A percentile compares a stretch with the other conserved stretches of the same genome.
Evolutionary conservation across 2,797 vertebrate genomes (phyloP).

Genomic region (Dromococcyx pavoninus): DNA sequence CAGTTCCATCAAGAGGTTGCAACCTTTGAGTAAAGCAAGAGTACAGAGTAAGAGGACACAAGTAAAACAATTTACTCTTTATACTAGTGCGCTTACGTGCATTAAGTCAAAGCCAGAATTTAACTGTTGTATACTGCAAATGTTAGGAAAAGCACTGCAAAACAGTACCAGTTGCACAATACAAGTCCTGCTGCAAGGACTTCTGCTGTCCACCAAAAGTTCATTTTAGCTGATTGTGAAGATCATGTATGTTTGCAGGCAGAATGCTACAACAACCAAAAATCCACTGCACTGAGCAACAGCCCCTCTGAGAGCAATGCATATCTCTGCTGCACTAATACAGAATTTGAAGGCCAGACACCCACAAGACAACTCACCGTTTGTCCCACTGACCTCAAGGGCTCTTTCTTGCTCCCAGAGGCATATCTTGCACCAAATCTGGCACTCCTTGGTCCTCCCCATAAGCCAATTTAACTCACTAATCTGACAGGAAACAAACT

Average conservation of each 20-base stretch:
- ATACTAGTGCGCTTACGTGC: background rate
- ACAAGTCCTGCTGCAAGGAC: background rate
- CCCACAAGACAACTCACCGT: background rate
- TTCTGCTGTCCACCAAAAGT: background rate
- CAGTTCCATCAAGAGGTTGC: background rate
- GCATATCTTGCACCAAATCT: constrained; percentile 55
- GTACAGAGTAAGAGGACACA: background rate
- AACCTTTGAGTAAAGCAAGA: background rate
- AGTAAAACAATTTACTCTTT: background rate
- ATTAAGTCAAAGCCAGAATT: background rate
- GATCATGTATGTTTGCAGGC: background rate
- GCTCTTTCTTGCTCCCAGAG: constrained; percentile 23
- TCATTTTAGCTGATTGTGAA: background rate
- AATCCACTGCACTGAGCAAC: background rate
- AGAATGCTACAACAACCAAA: background rate
- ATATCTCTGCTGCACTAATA: background rate
- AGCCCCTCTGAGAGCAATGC: rapidly evolving
- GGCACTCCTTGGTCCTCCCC: background rate
- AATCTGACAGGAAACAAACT: constrained; percentile 66
- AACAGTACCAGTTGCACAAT: background rate
- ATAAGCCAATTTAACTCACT: constrained; percentile 43
- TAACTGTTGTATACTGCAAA: background rate
- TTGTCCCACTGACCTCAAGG: background rate
- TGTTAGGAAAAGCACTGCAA: background rate
- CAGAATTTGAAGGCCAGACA: background rate